Evolutionary conservation across 2,797 vertebrate genomes (phyloP).

Genomic region (Macrochelys suwanniensis): DNA sequence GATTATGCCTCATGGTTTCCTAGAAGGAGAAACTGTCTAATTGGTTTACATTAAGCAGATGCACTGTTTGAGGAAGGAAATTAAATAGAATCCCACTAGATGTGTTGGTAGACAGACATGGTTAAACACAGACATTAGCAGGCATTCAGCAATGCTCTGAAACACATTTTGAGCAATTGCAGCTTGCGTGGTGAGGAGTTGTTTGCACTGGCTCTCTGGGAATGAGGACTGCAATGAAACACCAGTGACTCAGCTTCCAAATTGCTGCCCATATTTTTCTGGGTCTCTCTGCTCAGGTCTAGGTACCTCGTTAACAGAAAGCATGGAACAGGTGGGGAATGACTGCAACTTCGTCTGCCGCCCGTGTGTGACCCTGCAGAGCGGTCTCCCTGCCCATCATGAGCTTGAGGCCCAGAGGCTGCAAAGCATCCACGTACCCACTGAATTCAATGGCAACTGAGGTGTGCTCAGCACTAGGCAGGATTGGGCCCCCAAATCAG

Average conservation of each 20-base stretch:
- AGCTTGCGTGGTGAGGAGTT: background rate
- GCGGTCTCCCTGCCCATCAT: no score
- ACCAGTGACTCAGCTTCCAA: background rate
- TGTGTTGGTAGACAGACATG: slow-evolving; percentile 48
- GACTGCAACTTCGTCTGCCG: no score
- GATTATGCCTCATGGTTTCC: slow-evolving; percentile 68
- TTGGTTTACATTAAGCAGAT: slow-evolving; percentile 61
- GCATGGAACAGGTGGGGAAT: no score
- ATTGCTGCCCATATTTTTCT: accelerated
- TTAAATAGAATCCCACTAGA: slow-evolving; percentile 27
- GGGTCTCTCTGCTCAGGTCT: background rate
- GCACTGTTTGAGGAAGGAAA: slow-evolving; percentile 25
- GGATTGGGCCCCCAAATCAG: no score
- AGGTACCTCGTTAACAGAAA: no score
- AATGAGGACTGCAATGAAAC: accelerated
- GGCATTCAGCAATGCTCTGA: background rate
- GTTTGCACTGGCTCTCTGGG: background rate
- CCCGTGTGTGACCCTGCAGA: no score
- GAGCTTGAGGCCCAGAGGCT: no score
- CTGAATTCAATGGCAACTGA: no score
- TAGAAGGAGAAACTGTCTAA: slow-evolving; percentile 65
- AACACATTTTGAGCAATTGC: background rate
- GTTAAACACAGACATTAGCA: background rate
- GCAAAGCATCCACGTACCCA: no score
- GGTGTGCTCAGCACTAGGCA: no score